Percentiles rank a stretch among this genome's conserved stretches.
phyloP scores from a whole-genome alignment of 1,140 invertebrate genomes.

The Cheumatopsyche charites region DNA sequence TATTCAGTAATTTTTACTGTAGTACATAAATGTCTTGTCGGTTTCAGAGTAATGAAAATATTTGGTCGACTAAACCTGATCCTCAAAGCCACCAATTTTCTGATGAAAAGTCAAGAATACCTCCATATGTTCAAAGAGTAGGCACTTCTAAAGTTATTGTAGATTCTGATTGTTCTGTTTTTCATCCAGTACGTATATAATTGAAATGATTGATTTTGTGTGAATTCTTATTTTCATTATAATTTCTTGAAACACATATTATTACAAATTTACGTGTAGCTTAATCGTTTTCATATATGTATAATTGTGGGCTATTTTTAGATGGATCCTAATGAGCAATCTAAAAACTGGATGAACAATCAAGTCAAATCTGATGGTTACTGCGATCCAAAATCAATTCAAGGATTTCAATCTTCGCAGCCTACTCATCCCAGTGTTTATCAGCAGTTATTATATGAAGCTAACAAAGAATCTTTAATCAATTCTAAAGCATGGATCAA shows the following conservation, averaged over 20 bases:
- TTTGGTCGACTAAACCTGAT: conserved; percentile 19
- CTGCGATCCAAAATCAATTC: not conserved
- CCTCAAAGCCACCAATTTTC: not conserved
- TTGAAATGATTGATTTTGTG: not conserved
- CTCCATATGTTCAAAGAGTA: conserved; percentile 8
- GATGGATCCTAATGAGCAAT: conserved; percentile 17
- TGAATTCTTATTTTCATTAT: not conserved
- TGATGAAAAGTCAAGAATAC: not conserved
- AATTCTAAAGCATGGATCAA: conserved; percentile 8
- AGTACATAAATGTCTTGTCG: not conserved
- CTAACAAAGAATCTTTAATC: not conserved
- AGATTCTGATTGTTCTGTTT: not conserved
- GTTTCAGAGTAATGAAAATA: conserved; percentile 24
- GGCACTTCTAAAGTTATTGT: not conserved
- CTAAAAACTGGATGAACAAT: not conserved
- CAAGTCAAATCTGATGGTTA: not conserved
- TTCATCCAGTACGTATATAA: not conserved
- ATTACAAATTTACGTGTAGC: no score
- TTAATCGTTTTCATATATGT: no score
- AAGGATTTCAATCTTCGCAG: not conserved
- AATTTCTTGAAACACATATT: no score
- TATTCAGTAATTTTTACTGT: not conserved
- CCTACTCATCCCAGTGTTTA: not conserved
- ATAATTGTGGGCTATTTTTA: not conserved
- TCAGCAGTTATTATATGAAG: not conserved